Conservation (phyloP, 2,113 vertebrate species). For the Ifrita kowaldi region DNA sequence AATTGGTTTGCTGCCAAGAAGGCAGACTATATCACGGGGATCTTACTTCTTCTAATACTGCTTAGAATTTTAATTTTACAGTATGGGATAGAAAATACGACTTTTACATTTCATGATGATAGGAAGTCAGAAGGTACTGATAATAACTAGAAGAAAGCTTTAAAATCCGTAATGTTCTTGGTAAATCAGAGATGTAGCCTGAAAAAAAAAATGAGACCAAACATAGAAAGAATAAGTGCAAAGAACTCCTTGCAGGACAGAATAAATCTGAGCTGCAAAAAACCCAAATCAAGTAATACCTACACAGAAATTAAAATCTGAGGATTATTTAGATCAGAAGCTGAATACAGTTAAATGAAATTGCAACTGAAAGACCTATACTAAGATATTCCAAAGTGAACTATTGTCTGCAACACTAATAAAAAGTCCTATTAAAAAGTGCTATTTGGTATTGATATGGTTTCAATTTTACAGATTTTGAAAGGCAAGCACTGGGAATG, state of each 20-base stretch:
- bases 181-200: background rate
- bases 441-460: background rate
- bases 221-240: background rate
- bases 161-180: background rate
- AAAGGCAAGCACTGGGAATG: background rate
- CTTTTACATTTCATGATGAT: background rate
- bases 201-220: background rate
- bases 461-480: background rate
- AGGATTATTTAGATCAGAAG: background rate
- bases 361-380: background rate
- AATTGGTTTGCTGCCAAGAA: background rate
- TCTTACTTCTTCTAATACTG: background rate
- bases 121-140: background rate
- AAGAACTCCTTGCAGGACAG: background rate
- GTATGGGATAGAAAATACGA: background rate
- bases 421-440: background rate
- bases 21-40: background rate
- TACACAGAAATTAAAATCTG: background rate
- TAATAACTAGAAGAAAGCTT: background rate
- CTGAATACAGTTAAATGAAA: background rate
- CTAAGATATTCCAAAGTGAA: background rate
- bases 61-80: background rate
- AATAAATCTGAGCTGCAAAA: background rate
- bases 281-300: background rate
- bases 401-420: background rate